Evolutionary conservation across 2,797 vertebrate genomes (phyloP).

Genomic region (Ibycter americanus): DNA sequence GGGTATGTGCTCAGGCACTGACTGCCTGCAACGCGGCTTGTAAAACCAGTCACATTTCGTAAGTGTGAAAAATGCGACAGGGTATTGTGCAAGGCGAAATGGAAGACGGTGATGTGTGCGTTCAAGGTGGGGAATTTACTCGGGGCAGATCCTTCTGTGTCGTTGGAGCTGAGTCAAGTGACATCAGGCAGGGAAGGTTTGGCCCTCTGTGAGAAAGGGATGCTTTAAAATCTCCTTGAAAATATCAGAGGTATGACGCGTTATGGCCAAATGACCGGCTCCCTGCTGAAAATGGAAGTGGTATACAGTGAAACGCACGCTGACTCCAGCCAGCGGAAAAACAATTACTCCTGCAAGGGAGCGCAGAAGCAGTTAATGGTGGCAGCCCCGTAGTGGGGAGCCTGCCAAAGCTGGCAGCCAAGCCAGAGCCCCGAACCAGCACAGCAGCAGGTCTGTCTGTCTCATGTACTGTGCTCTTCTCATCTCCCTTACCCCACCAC

Average conservation of each 20-base stretch:
- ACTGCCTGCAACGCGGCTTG: background rate
- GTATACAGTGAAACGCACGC: background rate
- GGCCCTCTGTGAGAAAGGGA: background rate
- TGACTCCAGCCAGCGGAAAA: background rate
- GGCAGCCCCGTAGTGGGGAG: background rate
- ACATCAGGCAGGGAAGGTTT: background rate
- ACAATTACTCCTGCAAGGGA: background rate
- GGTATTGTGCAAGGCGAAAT: background rate
- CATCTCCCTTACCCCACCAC: background rate
- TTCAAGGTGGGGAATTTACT: background rate
- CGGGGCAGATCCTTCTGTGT: background rate
- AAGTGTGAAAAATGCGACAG: background rate
- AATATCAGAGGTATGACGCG: background rate
- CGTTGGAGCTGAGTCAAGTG: background rate
- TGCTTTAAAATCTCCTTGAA: background rate
- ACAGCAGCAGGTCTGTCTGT: background rate
- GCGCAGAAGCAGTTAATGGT: conserved; percentile 30
- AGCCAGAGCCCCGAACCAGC: background rate
- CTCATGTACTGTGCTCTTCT: background rate
- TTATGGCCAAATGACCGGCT: conserved; percentile 17
- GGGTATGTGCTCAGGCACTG: background rate
- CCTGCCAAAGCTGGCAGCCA: conserved; percentile 19
- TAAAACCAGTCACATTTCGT: background rate
- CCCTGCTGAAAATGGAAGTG: background rate
- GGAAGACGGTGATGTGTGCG: background rate